Base-by-base conservation (phyloP, 1,140 invertebrate genomes). In the Idris sp. region DNA sequence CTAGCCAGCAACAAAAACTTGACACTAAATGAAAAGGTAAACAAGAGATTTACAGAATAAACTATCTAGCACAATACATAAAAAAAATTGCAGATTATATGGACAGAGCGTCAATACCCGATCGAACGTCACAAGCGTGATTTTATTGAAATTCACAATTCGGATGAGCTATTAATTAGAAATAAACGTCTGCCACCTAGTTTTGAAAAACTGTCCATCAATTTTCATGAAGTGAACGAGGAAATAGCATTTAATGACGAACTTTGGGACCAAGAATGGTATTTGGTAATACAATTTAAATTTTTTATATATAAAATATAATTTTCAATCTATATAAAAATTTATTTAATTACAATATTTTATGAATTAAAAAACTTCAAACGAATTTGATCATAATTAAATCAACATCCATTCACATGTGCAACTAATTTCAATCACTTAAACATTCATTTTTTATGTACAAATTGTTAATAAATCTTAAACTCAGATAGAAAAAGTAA, bases 241-340 rank as follows among this genome's bases (percentile, higher is more conserved):
- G 15, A 43, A n/a, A n/a, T 26, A 0, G 13, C 28, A 49, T 97
- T 96, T 81, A 95, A 95, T 77, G 96, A 98, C 79, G 94, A 95
- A 68, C 86, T 96, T 0, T 98, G 95, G 93, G 83, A 89, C 26
- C 90, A 95, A 72, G 91, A 98, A 85, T 98, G 96, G 96, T 98
- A 98, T 87, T 88, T 97, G 92, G 96, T 97, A 59, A 59, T n/a
- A n/a, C n/a, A n/a, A n/a, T n/a, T n/a, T n/a, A n/a, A n/a, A n/a
- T n/a, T n/a, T n/a, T n/a, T n/a, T n/a, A n/a, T n/a, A n/a, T n/a
- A n/a, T n/a, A n/a, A n/a, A n/a, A n/a, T n/a, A n/a, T n/a, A n/a
- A n/a, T n/a, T n/a, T n/a, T n/a, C n/a, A n/a, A n/a, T n/a, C n/a
- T n/a, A n/a, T n/a, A n/a, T n/a, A n/a, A n/a, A n/a, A n/a, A n/a